Evolutionary conservation across 2,113 vertebrate genomes (phyloP), one percentile per base, ranked within the genome.

Genomic region (Agapornis roseicollis): DNA sequence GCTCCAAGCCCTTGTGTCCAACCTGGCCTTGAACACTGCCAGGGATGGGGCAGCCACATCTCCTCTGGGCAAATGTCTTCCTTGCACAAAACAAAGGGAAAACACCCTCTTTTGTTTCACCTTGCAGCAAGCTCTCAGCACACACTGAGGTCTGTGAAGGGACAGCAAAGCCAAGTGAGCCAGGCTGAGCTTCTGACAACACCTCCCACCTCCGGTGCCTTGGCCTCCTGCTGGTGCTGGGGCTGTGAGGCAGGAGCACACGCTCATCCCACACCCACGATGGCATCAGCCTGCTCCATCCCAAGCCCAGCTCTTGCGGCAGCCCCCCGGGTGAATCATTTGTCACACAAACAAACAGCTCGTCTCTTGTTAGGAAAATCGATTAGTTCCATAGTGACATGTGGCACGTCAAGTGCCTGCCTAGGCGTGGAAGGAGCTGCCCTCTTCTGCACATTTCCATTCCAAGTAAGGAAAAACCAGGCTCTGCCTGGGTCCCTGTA

Each of bases 291-390:
- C 28, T 29, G 46, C 60, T 44, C 55, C 18, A 1, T 78, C 78
- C 63, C n/a, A 10, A 42, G 13, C 63, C 44, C 39, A 10, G 37
- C 25, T 71, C 71, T 55, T 63, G 74, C 66, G 16, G 71, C 89
- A 69, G 86, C 49, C 49, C 72, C 58, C 20, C 0, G 7, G n/a
- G 58, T 41, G 55, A 61, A 83, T 69, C 80, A 15, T 90, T 80
- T 89, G 77, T 94, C 91, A 92, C 72, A 68, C 80, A 88, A 85
- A 90, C 85, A 76, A 94, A 66, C 76, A 88, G 41, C 83, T 50
- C 2, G 0, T 35, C 20, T 91, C 89, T 80, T 8, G 0, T 93
- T 92, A 83, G 78, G 74, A 55, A 86, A 81, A 93, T 66, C 25
- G 23, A 93, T 91, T 33, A 18, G 11, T 35, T 73, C 60, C 9